Percentiles rank a stretch among this genome's conserved stretches.
phyloP scores from a whole-genome alignment of 2,797 vertebrate genomes.

The Ptychobarbus kaznakovi region DNA sequence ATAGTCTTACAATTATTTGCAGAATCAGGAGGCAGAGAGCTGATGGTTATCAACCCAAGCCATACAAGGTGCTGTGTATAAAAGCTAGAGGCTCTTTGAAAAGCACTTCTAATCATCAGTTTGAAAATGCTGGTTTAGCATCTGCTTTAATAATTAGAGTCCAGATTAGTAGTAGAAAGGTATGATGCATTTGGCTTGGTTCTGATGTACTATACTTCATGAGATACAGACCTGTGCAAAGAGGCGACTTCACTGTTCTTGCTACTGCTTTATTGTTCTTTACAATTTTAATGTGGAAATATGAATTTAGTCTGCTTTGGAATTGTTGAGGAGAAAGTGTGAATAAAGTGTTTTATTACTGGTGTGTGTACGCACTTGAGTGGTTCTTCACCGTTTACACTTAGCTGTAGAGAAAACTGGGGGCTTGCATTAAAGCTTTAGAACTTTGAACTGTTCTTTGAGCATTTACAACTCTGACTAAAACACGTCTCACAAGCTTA shows the following conservation, averaged over 20 bases:
- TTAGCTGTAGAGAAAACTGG: neutral
- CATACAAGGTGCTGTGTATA: neutral
- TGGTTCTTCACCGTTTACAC: neutral
- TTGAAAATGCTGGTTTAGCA: constrained; percentile 6
- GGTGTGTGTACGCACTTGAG: too few species aligned
- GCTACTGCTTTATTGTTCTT: constrained; percentile 29
- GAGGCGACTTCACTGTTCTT: constrained; percentile 3
- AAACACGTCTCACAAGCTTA: neutral
- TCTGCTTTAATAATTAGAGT: neutral
- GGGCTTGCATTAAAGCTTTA: neutral
- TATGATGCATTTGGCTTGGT: neutral
- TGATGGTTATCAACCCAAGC: constrained; percentile 1
- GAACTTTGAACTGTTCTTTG: neutral
- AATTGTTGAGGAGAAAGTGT: neutral
- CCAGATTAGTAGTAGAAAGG: neutral
- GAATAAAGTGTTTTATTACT: constrained; percentile 40
- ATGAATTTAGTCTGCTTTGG: neutral
- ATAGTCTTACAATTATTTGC: neutral
- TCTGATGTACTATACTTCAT: neutral
- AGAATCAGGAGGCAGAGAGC: neutral
- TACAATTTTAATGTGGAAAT: neutral
- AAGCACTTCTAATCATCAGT: neutral
- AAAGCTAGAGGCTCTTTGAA: neutral
- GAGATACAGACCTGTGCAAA: neutral
- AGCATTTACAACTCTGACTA: neutral